phyloP scores from a whole-genome alignment of 2,797 vertebrate species.

The Hemibagrus guttatus region DNA sequence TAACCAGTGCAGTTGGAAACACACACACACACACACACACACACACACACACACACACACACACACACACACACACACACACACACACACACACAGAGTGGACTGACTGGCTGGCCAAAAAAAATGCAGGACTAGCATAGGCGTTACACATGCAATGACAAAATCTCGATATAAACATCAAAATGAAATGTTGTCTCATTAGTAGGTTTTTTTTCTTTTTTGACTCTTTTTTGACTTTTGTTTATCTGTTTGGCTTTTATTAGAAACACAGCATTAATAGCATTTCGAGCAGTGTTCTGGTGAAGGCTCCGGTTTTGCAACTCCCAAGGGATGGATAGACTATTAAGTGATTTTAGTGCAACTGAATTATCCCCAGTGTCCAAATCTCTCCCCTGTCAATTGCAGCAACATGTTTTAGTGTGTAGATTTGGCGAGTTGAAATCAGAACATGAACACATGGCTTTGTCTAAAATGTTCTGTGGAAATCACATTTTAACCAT shows the following conservation, averaged over 20 bases:
- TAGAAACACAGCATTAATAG: slow-evolving; percentile 39
- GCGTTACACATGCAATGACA: background rate
- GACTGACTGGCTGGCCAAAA: background rate
- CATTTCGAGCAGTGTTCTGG: slow-evolving; percentile 39
- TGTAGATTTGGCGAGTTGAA: slow-evolving; percentile 10
- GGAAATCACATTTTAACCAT: slow-evolving; percentile 20
- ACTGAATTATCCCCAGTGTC: slow-evolving; percentile 40
- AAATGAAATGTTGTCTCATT: slow-evolving; percentile 28
- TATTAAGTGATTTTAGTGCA: slow-evolving; percentile 47
- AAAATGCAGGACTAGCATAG: background rate
- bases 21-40: background rate
- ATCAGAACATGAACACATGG: slow-evolving; percentile 22
- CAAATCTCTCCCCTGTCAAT: slow-evolving; percentile 21
- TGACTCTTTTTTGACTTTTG: slow-evolving; percentile 8
- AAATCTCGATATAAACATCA: slow-evolving; percentile 26
- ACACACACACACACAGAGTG: slow-evolving; percentile 11
- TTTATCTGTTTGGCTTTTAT: slow-evolving; percentile 27
- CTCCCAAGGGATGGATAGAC: slow-evolving; percentile 42
- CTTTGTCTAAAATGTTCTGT: slow-evolving; percentile 20
- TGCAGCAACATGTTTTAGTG: slow-evolving; percentile 38
- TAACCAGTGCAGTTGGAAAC: slow-evolving; percentile 6
- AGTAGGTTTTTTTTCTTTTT: slow-evolving; percentile 18
- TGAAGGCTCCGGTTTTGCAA: slow-evolving; percentile 49
- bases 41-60: slow-evolving; percentile 18
- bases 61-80: slow-evolving; percentile 22